These are phyloP conservation scores for Pomacea maculata DNA, from an alignment of 1,140 invertebrate species.

Conservation along the genomic window DNA sequence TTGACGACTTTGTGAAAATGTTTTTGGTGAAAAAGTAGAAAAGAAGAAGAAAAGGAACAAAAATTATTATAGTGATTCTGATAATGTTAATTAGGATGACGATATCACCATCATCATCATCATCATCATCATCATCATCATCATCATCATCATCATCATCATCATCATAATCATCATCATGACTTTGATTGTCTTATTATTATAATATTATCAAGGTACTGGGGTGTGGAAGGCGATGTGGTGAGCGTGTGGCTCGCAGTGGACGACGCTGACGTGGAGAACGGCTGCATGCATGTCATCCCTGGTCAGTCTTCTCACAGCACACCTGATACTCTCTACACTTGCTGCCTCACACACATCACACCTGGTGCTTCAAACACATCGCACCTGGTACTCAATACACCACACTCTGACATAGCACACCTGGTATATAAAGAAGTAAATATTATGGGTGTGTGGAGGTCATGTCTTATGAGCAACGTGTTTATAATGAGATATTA, in stretches of 20 bases:
- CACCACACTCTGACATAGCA: too few relatives aligned
- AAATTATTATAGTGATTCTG: not conserved
- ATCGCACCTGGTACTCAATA: too few relatives aligned
- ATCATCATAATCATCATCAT: not conserved
- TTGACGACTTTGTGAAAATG: not conserved
- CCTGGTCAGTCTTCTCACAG: slow-evolving; percentile 32
- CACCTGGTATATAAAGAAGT: too few relatives aligned
- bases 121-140: not conserved
- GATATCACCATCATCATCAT: not conserved
- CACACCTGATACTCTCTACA: too few relatives aligned
- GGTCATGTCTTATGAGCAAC: too few relatives aligned
- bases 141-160: not conserved
- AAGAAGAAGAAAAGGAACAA: too few relatives aligned
- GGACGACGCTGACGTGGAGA: slow-evolving; percentile 48
- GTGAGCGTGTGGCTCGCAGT: slow-evolving; percentile 52
- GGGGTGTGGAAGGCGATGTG: slow-evolving; percentile 52
- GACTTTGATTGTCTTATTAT: not conserved
- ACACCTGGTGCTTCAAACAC: too few relatives aligned
- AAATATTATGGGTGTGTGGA: too few relatives aligned
- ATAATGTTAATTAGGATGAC: not conserved
- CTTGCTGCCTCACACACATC: too few relatives aligned
- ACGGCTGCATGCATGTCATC: slow-evolving; percentile 51
- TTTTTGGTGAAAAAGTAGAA: not conserved
- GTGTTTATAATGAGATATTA: too few relatives aligned
- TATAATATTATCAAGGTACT: slow-evolving; percentile 37